Percentiles rank a stretch among this genome's conserved stretches.
Conservation (phyloP, 2,797 vertebrate genomes). For the Hypotaenidia okinawae region DNA sequence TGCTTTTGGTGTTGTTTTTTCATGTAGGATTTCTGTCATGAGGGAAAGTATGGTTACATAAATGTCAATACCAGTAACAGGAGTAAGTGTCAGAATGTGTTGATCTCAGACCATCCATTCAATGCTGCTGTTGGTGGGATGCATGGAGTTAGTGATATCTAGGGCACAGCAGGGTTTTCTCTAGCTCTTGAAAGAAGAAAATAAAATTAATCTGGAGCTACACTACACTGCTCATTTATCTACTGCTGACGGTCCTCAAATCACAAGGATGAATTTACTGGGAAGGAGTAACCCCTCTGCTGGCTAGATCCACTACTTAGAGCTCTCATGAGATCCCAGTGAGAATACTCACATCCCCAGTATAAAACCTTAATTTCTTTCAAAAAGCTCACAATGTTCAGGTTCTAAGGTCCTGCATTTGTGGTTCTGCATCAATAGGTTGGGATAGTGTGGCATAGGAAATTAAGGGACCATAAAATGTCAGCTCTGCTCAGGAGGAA, state of each 20-base stretch:
- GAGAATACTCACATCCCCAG: not conserved
- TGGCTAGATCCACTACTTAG: not conserved
- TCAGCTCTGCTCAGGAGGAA: not conserved
- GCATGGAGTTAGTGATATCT: not conserved
- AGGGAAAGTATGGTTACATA: not conserved
- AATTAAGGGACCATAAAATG: not conserved
- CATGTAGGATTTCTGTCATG: not conserved
- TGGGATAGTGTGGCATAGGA: not conserved
- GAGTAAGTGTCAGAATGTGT: not conserved
- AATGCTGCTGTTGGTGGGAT: not conserved
- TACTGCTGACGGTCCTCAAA: not conserved
- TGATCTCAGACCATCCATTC: not conserved
- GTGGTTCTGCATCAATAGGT: not conserved
- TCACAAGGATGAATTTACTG: not conserved
- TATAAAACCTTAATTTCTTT: not conserved
- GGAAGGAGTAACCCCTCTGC: not conserved
- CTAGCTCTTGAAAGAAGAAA: not conserved
- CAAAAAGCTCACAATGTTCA: not conserved
- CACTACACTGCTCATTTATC: not conserved
- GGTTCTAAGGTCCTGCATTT: rapidly evolving
- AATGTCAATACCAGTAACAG: not conserved
- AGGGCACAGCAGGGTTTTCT: not conserved
- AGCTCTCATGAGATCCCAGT: not conserved
- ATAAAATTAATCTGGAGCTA: not conserved
- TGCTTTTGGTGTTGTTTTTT: not conserved